Evolutionary conservation across 1,140 invertebrate species (phyloP).

Genomic region (Meloidogyne hapla): DNA sequence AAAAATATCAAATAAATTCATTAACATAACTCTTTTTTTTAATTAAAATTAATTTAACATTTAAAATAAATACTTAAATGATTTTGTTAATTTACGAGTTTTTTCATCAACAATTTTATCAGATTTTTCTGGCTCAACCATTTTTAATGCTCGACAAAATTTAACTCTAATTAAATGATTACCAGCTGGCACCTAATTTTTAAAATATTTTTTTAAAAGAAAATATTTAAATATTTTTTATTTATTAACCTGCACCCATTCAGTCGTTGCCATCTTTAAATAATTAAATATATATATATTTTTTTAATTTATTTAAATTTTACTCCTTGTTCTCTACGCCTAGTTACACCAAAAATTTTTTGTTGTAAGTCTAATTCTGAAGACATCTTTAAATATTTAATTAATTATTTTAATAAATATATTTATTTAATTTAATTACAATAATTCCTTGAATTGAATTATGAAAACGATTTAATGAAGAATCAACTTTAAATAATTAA

Average conservation of each 20-base stretch:
- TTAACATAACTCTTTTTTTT: slow-evolving; percentile 47
- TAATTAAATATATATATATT: background rate
- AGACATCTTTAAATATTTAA: slow-evolving; percentile 26
- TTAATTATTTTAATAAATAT: background rate
- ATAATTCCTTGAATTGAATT: slow-evolving; percentile 41
- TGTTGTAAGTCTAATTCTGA: slow-evolving; percentile 22
- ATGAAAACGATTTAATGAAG: slow-evolving; percentile 46
- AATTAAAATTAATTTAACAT: background rate
- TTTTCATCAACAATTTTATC: slow-evolving; percentile 43
- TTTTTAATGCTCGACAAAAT: slow-evolving; percentile 44
- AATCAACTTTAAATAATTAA: slow-evolving; percentile 37
- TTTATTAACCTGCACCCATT: slow-evolving; percentile 33
- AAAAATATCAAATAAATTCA: slow-evolving; percentile 52
- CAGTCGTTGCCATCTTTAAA: slow-evolving; percentile 28
- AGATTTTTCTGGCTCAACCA: slow-evolving; percentile 42
- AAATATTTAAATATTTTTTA: background rate
- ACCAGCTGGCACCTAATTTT: slow-evolving; percentile 33
- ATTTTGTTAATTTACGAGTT: slow-evolving; percentile 35
- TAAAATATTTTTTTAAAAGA: background rate
- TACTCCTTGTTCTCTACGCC: slow-evolving; percentile 33
- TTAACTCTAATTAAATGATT: slow-evolving; percentile 35
- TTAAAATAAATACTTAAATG: slow-evolving; percentile 43
- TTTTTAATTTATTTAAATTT: background rate
- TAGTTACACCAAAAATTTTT: slow-evolving; percentile 29
- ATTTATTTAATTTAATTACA: background rate